These are phyloP conservation scores for Branchinecta lynchi DNA, from an alignment of 1,140 invertebrate genomes.

Conservation along the genomic window DNA sequence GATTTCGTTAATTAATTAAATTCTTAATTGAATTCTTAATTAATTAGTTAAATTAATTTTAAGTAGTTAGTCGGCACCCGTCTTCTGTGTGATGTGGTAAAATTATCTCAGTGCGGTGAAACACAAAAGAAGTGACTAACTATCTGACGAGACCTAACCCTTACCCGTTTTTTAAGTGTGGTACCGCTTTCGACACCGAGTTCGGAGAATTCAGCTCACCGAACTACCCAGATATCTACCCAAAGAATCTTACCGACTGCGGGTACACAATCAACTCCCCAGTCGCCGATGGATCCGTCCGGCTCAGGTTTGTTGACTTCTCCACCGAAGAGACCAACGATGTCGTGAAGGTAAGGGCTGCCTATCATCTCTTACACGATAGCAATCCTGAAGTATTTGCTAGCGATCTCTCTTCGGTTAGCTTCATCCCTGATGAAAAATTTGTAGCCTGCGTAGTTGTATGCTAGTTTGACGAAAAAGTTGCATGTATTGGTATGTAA, in stretches of 20 bases:
- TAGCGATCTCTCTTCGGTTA: too few relatives aligned
- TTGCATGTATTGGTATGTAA: too few relatives aligned
- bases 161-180: not conserved
- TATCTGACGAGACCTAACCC: not conserved
- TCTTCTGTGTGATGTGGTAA: not conserved
- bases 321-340: not conserved
- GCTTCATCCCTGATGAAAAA: too few relatives aligned
- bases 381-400: not conserved
- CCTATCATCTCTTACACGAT: not conserved
- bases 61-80: too few relatives aligned
- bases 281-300: not conserved
- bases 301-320: not conserved
- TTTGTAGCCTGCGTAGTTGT: too few relatives aligned
- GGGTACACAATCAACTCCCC: not conserved
- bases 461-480: too few relatives aligned
- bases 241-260: not conserved
- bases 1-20: too few relatives aligned
- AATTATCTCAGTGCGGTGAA: not conserved
- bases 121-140: not conserved
- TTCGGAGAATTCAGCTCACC: conserved; percentile 6
- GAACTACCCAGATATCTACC: conserved; percentile 1
- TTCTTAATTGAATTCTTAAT: too few relatives aligned
- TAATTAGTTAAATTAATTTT: too few relatives aligned
- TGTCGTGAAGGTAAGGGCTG: not conserved
- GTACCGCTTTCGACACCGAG: not conserved